A percentile compares a stretch with the other conserved stretches of the same genome.
phyloP scores from a whole-genome alignment of 2,113 vertebrate species.

The Poeciliopsis occidentalis region DNA sequence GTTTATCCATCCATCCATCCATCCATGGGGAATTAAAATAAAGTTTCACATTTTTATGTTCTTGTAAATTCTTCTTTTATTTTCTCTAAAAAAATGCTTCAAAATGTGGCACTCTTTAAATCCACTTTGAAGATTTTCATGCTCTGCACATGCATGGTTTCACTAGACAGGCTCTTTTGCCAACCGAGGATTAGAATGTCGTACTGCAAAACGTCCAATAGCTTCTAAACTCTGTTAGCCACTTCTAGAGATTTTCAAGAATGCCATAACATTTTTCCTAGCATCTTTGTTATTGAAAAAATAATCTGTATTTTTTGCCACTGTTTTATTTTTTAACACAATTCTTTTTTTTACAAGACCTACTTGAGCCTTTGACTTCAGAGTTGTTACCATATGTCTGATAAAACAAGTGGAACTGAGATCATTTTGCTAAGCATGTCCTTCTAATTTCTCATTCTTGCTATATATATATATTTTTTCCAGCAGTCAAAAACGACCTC shows the following conservation, averaged over 20 bases:
- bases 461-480: no score
- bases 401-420: not conserved
- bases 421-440: not conserved
- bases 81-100: no score
- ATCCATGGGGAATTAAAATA: no score
- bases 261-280: not conserved
- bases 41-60: no score
- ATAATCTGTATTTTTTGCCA: not conserved
- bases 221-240: not conserved
- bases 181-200: no score
- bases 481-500: not conserved
- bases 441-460: not conserved
- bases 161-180: no score
- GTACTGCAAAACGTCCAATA: not conserved
- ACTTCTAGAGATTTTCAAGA: not conserved
- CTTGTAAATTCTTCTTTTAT: no score
- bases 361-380: not conserved
- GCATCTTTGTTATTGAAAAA: not conserved
- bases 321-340: not conserved
- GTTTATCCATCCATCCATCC: no score
- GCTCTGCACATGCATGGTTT: not conserved
- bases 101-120: no score
- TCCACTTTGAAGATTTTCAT: not conserved
- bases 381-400: not conserved
- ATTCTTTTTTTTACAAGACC: not conserved